phyloP scores from a whole-genome alignment of 2,797 vertebrate genomes.

The Alca torda region DNA sequence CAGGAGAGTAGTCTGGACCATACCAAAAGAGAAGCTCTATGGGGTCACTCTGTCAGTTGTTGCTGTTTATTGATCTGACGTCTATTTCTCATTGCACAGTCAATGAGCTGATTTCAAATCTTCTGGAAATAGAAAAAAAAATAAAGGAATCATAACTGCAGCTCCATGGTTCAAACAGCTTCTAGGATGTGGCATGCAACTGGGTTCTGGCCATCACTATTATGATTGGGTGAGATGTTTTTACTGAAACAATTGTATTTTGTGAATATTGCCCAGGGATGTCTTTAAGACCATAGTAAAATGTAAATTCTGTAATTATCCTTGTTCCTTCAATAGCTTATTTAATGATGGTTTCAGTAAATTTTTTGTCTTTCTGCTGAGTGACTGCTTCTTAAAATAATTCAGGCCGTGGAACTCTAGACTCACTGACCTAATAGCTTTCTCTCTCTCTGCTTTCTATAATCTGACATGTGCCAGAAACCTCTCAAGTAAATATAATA shows the following conservation, averaged over 20 bases:
- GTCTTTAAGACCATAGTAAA: background rate
- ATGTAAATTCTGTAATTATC: background rate
- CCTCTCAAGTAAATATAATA: conserved; percentile 5
- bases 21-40: background rate
- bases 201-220: background rate
- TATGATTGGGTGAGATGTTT: background rate
- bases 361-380: background rate
- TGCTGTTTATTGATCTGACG: background rate
- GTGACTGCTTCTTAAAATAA: background rate
- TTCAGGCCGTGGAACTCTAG: background rate
- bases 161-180: background rate
- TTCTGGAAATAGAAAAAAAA: background rate
- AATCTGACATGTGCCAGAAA: conserved; percentile 34
- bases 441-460: background rate
- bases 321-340: background rate
- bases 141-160: background rate
- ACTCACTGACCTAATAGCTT: background rate
- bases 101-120: background rate
- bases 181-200: background rate
- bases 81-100: background rate
- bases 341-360: background rate
- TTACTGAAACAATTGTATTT: background rate
- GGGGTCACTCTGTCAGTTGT: background rate
- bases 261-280: background rate
- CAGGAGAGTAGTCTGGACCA: background rate